Percentiles rank a stretch among this genome's conserved stretches.
Conservation (phyloP, 2,888 invertebrate genomes). For the Eutolmus rufibarbis region DNA sequence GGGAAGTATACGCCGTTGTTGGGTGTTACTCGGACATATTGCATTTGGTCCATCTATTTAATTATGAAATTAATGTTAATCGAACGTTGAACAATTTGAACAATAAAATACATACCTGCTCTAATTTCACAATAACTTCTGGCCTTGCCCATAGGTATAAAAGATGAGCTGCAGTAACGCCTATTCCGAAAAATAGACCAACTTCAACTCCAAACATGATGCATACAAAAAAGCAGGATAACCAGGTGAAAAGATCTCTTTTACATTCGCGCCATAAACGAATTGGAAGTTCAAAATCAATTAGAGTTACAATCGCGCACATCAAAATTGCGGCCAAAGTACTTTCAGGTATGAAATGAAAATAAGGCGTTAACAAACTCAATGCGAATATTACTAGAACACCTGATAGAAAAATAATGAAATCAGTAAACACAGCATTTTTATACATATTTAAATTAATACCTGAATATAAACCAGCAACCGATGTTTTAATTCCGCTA, state of each 20-base stretch:
- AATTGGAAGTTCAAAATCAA: conserved; percentile 66
- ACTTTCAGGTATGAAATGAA: conserved; percentile 85
- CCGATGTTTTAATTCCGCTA: conserved; percentile 85
- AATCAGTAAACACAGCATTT: background rate
- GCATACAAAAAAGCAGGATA: conserved; percentile 73
- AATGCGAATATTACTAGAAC: conserved; percentile 81
- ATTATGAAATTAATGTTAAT: background rate
- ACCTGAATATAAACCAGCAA: conserved; percentile 64
- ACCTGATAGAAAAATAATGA: conserved; percentile 65
- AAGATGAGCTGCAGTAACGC: conserved; percentile 70
- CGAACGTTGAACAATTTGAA: background rate
- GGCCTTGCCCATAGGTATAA: conserved; percentile 76
- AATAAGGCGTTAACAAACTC: conserved; percentile 86
- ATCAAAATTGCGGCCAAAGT: conserved; percentile 89
- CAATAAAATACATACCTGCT: conserved; percentile 51
- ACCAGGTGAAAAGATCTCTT: conserved; percentile 71
- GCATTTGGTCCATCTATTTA: conserved; percentile 64
- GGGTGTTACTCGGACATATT: conserved; percentile 70
- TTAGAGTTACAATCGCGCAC: conserved; percentile 74
- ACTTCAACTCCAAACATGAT: conserved; percentile 78
- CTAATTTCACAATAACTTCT: conserved; percentile 57
- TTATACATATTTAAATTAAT: background rate
- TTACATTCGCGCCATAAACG: conserved; percentile 69
- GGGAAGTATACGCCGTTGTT: conserved; percentile 76
- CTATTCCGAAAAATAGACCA: conserved; percentile 78